Evolutionary conservation across 2,797 vertebrate genomes (phyloP), one percentile per base, ranked within the genome.

Genomic region (Ptychadena robeensis): DNA sequence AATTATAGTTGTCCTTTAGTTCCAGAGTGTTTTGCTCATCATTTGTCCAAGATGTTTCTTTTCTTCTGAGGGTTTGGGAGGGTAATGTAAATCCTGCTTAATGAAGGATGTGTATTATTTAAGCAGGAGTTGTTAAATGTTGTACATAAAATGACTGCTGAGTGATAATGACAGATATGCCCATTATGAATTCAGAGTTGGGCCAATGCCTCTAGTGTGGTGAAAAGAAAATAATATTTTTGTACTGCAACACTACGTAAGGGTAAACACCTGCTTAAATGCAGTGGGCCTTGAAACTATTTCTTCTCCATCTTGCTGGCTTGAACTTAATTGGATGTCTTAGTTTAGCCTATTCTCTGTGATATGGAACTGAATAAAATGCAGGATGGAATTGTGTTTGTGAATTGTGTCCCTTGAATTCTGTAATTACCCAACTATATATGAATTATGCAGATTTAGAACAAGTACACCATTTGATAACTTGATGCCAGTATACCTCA

Each of bases 331-430:
- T n/a, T 91, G 92, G 92, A 92, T 94, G 93, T 92, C 91, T 93
- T 92, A 93, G 93, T 92, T 89, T 93, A 92, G 92, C 90, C 90
- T 91, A 89, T 92, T 94, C 34, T 93, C 93, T 93, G 91, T 94
- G 91, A 93, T 86, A 93, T 90, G 91, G 90, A 93, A 93, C 90
- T 90, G 91, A 94, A 94, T 94, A 94, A 94, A 94, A 93, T 93
- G 90, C 91, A 91, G 92, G 92, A 93, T 93, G 91, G 92, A 86
- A 89, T 89, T 92, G 90, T 86, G 90, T 88, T 89, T 92, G 88
- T 88, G 91, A 90, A 91, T 88, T 79, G 87, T 48, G 87, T 91
- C 88, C 89, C 88, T 92, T 92, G 89, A 86, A 92, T 91, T 86
- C 89, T 91, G 14, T 64, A 37, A 53, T 53, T 22, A 18, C 44